Conservation (phyloP, 1,140 invertebrate species). For the Radopholus similis region DNA sequence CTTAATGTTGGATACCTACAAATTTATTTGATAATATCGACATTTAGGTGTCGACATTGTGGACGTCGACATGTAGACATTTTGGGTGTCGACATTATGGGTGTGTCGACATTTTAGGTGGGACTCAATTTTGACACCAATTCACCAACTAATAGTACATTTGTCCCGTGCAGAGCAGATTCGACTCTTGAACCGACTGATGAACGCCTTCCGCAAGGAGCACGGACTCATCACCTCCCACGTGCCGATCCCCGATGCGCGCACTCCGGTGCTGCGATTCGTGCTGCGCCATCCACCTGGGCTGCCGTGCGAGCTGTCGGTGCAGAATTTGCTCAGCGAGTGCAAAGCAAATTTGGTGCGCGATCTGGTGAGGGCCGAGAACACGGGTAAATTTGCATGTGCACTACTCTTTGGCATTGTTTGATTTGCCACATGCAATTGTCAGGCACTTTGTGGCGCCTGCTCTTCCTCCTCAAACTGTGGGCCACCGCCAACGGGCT, state of each 20-base stretch:
- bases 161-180: constrained; percentile 14
- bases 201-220: constrained; percentile 31
- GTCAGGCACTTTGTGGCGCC: constrained; percentile 27
- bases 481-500: constrained; percentile 30
- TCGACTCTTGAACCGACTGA: constrained; percentile 27
- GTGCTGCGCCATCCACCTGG: not conserved
- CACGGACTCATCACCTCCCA: constrained; percentile 1
- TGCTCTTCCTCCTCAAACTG: constrained; percentile 38
- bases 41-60: too few relatives aligned
- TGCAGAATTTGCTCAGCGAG: constrained; percentile 31
- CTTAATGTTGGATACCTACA: too few relatives aligned
- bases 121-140: not conserved
- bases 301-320: constrained; percentile 26
- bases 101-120: not conserved
- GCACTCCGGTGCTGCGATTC: constrained; percentile 29
- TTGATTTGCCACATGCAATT: not conserved
- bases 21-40: too few relatives aligned
- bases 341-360: constrained; percentile 31
- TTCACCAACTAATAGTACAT: not conserved
- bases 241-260: constrained; percentile 32
- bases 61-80: too few relatives aligned
- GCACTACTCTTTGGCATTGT: not conserved
- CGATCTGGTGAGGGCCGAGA: constrained; percentile 21
- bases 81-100: not conserved
- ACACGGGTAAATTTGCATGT: constrained; percentile 11